A percentile compares a stretch with the other conserved stretches of the same genome.
These are phyloP conservation scores for Chanos chanos DNA, from an alignment of 2,797 vertebrate genomes.

Conservation along the genomic window DNA sequence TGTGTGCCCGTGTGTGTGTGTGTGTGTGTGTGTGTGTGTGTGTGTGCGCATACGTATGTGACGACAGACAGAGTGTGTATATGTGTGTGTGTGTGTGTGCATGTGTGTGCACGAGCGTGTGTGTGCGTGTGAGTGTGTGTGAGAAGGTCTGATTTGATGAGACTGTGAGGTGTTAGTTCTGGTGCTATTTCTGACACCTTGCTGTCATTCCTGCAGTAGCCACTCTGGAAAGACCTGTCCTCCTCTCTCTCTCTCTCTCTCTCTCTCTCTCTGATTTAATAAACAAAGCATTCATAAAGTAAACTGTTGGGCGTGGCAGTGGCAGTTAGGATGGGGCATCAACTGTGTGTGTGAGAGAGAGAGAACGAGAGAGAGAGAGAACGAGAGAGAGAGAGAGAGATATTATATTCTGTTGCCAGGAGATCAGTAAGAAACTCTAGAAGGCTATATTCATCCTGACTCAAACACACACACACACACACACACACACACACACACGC, in stretches of 20 bases:
- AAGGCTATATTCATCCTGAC: no score
- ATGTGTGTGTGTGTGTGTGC: conserved; percentile 43
- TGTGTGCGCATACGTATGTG: neutral
- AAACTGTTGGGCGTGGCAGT: no score
- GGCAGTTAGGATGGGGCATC: no score
- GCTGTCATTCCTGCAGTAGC: conserved; percentile 54
- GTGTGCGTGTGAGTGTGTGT: conserved; percentile 64
- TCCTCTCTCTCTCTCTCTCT: neutral
- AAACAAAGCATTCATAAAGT: no score
- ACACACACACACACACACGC: conserved; percentile 4
- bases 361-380: no score
- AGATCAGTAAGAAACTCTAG: no score
- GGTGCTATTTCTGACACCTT: conserved; percentile 64
- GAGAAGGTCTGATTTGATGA: conserved; percentile 55
- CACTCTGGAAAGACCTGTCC: conserved; percentile 43
- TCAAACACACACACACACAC: neutral
- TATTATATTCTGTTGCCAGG: no score
- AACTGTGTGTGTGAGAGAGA: no score
- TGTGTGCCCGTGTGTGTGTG: neutral
- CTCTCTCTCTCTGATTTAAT: conserved; percentile 17
- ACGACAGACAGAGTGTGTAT: conserved; percentile 12
- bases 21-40: neutral
- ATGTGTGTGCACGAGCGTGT: conserved; percentile 52
- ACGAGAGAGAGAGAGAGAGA: no score
- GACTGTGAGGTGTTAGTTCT: conserved; percentile 57